Evolutionary conservation across 2,797 vertebrate genomes (phyloP).

Genomic region (Pipistrellus pygmaeus): DNA sequence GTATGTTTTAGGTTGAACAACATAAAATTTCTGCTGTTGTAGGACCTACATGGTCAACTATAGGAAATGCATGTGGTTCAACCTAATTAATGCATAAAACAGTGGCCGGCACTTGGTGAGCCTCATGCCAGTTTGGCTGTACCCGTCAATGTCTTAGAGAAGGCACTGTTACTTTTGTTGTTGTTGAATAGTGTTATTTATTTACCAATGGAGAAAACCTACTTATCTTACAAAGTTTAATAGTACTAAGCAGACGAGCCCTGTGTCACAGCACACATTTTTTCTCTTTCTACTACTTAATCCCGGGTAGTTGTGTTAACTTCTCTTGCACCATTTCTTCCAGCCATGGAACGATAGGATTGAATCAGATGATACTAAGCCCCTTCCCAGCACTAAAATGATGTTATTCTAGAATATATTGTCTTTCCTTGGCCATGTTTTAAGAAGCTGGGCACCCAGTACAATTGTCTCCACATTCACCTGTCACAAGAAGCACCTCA

Average conservation of each 20-base stretch:
- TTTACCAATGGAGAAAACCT: neutral
- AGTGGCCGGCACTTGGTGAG: neutral
- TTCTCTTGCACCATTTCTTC: conserved; percentile 1
- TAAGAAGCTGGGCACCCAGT: neutral
- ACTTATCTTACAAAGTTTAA: neutral
- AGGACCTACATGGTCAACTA: neutral
- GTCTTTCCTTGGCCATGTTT: neutral
- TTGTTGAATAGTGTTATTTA: neutral
- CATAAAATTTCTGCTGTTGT: conserved; percentile 5
- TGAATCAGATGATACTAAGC: neutral
- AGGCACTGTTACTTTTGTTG: neutral
- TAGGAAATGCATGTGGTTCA: neutral
- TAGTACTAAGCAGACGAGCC: neutral
- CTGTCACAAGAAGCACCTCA: neutral
- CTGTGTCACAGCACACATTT: neutral
- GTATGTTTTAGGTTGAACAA: neutral
- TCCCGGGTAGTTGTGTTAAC: neutral
- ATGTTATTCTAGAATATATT: neutral
- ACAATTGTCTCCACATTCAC: neutral
- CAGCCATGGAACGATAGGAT: neutral
- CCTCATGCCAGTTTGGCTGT: neutral
- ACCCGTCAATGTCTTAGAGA: neutral
- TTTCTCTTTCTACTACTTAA: neutral
- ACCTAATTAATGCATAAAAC: neutral
- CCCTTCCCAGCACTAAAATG: neutral